phyloP scores from a whole-genome alignment of 2,888 invertebrate species.

The Agrenia bidenticulata region DNA sequence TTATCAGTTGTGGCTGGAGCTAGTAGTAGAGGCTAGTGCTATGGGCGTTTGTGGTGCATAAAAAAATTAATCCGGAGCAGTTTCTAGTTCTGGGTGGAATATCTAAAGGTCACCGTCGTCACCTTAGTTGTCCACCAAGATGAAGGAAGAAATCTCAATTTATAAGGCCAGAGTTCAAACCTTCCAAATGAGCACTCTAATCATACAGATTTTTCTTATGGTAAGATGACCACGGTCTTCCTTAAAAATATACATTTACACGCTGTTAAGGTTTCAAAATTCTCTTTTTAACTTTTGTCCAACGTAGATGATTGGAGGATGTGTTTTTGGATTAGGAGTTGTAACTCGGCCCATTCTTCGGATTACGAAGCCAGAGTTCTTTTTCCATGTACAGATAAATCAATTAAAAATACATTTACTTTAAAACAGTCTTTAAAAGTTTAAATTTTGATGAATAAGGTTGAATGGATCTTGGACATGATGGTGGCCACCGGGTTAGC shows the following conservation, averaged over 20 bases:
- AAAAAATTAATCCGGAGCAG: too few species aligned
- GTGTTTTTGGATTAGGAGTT: conserved; percentile 42
- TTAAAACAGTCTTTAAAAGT: too few species aligned
- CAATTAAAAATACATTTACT: neutral
- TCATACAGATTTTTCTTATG: conserved; percentile 30
- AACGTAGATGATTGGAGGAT: conserved; percentile 38
- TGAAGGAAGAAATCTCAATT: conserved; percentile 23
- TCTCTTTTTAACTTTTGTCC: neutral
- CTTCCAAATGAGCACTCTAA: conserved; percentile 25
- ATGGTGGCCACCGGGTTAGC: conserved; percentile 43
- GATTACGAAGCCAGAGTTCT: conserved; percentile 29
- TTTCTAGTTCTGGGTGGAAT: too few species aligned
- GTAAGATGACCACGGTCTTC: conserved; percentile 12
- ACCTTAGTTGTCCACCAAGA: neutral
- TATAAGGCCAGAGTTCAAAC: conserved; percentile 22
- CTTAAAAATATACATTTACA: neutral
- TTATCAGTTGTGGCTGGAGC: too few species aligned
- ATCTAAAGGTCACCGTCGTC: too few species aligned
- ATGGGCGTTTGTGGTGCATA: too few species aligned
- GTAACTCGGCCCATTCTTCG: conserved; percentile 44
- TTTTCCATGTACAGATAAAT: conserved; percentile 17
- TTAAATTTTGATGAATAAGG: conserved; percentile 22
- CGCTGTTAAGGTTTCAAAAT: neutral
- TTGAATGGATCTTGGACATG: conserved; percentile 38
- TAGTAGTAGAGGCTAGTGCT: too few species aligned